Conservation (phyloP, 2,113 vertebrate species). For the Lepidothrix coronata region DNA sequence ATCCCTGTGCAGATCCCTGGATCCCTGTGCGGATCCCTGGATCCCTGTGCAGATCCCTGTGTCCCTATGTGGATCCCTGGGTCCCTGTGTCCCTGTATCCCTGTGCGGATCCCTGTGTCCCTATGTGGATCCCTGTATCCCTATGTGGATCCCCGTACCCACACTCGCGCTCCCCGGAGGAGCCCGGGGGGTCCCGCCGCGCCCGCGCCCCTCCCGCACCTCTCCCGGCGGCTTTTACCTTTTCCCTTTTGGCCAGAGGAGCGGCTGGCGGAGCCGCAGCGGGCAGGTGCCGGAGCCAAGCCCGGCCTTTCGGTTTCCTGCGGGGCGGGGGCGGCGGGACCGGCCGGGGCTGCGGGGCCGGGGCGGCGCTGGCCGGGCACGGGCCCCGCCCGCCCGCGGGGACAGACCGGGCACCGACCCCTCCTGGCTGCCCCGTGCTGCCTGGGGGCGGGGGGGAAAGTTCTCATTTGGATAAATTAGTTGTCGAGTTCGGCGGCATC, state of each 20-base stretch:
- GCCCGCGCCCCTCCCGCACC: not conserved
- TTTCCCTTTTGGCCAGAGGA: not conserved
- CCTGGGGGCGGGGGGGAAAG: not conserved
- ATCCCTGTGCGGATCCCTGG: no score
- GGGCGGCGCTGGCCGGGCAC: no score
- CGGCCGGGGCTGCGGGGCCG: no score
- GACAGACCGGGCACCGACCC: no score
- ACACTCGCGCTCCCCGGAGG: rapidly evolving
- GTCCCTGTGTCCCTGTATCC: no score
- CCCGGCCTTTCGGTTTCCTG: not conserved
- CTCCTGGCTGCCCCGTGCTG: no score
- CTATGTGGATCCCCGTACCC: rapidly evolving
- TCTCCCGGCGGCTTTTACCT: not conserved
- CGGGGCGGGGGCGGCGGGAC: not conserved
- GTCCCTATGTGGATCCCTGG: no score
- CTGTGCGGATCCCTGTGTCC: no score
- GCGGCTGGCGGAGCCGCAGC: not conserved
- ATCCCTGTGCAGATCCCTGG: no score
- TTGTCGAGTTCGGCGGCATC: rapidly evolving
- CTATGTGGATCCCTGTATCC: no score
- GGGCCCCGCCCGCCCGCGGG: not conserved
- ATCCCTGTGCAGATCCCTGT: no score
- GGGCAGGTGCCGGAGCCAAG: not conserved
- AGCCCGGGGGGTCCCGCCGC: not conserved
- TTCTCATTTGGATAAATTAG: not conserved